Evolutionary conservation across 2,113 vertebrate genomes (phyloP), one percentile per base, ranked within the genome.

Genomic region (Mystacornis crossleyi): DNA sequence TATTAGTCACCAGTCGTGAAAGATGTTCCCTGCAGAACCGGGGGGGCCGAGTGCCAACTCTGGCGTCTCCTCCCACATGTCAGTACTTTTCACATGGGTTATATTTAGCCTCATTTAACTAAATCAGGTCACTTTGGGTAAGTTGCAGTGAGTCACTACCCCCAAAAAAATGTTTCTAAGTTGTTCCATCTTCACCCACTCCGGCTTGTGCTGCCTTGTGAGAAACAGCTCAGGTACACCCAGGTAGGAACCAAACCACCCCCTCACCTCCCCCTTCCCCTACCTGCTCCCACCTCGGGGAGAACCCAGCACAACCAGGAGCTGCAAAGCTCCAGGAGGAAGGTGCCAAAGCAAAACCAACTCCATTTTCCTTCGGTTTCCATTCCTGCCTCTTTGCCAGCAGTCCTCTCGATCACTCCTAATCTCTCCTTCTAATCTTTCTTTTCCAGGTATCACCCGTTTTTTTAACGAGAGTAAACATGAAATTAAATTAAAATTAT

Each of bases 91-190:
- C 95, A 93, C 96, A 96, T 81, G 94, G 75, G 88, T 96, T 96
- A 97, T 96, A 93, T 95, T 96, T 96, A 96, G 92, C 89, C 84
- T 92, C 92, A 96, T 97, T 96, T 97, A 95, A 95, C 94, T 97
- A 97, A 96, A 96, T 95, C 87, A 94, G 82, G 80, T 97, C 96
- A 93, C 94, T 96, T 94, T 97, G 87, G 91, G 93, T 96, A 95
- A 94, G 90, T 90, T 89, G 71, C 91, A 95, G 64, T 93, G 94
- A 95, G 85, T 91, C 94, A 96, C 81, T 90, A 87, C 36, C 90
- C 90, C 54, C 45, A n/a, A 61, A 88, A 79, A 95, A 58, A 13
- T 4, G 9, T 74, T 86, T 85, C 84, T 9, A 72, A 96, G 93
- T 84, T 81, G 67, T 80, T 93, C 86, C 95, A 67, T 40, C 72